Base-by-base conservation (phyloP, 2,797 vertebrate genomes). In the Todus mexicanus region DNA sequence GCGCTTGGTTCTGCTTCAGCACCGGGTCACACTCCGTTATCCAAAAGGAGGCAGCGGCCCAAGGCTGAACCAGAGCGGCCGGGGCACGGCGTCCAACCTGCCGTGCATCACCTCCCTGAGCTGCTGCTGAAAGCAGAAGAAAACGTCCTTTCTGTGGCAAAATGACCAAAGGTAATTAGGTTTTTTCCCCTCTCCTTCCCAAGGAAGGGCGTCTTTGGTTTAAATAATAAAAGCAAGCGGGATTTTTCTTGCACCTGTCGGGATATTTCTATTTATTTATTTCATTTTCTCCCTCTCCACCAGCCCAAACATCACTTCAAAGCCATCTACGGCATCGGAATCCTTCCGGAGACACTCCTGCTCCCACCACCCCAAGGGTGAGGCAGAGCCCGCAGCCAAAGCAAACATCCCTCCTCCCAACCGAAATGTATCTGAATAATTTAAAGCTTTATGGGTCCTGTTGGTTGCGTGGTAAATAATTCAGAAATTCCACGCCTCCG, bases 391-490 rank as follows among this genome's bases (percentile, higher is more conserved):
- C 7, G 3, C 65, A 86, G 86, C 96, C 96, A 95, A 96, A 87
- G 88, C 95, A 96, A 98, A 97, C 74, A 90, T 86, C 95, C 90
- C 96, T 93, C 94, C 97, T 97, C 92, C 35, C 60, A 96, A 94
- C 78, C 66, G 83, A 96, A 91, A 94, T 33, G 47, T 12, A 48
- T 63, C 95, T 97, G 93, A 97, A 97, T 98, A 97, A 97, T 97
- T 97, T 51, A 97, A 90, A 94, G 74, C 92, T 68, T 79, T 56
- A 60, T 5, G 70, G 92, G 87, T 64, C 96, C 94, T 96, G 95
- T 95, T 64, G 95, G 93, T 92, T 59, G 85, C 16, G n/a, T 43
- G 89, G 95, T 98, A 89, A 97, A 98, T 97, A 97, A 97, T 97
- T 97, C 94, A 97, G 94, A 72, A 79, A 81, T 94, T 93, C 92